Evolutionary conservation across 1,140 invertebrate species (phyloP).

Genomic region (Monomorium pharaonis): DNA sequence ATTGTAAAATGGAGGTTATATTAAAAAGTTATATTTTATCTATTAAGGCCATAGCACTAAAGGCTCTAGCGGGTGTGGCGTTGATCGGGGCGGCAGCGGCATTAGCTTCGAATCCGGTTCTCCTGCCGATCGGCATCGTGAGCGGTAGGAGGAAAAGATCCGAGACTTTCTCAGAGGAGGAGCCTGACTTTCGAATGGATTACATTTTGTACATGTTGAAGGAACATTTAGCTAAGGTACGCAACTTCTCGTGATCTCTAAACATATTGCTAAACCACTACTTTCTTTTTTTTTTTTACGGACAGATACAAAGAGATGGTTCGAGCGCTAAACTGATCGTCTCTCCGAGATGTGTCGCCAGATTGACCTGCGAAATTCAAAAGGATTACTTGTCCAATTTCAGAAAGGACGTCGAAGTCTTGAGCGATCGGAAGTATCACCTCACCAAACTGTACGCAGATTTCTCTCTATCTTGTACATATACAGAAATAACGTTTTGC

Average conservation of each 20-base stretch:
- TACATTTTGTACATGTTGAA: conserved; percentile 73
- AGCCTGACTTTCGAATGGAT: conserved; percentile 60
- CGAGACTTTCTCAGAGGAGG: background rate
- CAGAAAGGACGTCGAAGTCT: conserved; percentile 74
- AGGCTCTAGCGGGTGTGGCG: conserved; percentile 91
- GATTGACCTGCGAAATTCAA: conserved; percentile 82
- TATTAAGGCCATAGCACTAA: conserved; percentile 85
- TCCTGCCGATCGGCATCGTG: conserved; percentile 91
- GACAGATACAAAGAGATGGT: conserved; percentile 18
- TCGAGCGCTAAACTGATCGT: conserved; percentile 43
- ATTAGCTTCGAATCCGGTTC: conserved; percentile 90
- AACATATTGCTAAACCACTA: background rate
- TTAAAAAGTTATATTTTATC: conserved; percentile 3
- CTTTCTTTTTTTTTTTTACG: background rate
- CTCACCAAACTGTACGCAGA: conserved; percentile 81
- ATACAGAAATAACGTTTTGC: too few species aligned
- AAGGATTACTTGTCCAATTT: conserved; percentile 77
- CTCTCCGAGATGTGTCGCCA: conserved; percentile 80
- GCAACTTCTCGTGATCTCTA: conserved; percentile 29
- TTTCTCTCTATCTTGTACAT: conserved; percentile 59
- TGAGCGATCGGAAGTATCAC: conserved; percentile 79
- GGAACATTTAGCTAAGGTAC: conserved; percentile 68
- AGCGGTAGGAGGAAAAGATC: conserved; percentile 84
- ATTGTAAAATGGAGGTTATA: too few species aligned
- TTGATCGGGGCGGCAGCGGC: conserved; percentile 92